Percentiles rank a stretch among this genome's conserved stretches.
phyloP scores from a whole-genome alignment of 2,113 vertebrate genomes.

The Indicator maculatus region DNA sequence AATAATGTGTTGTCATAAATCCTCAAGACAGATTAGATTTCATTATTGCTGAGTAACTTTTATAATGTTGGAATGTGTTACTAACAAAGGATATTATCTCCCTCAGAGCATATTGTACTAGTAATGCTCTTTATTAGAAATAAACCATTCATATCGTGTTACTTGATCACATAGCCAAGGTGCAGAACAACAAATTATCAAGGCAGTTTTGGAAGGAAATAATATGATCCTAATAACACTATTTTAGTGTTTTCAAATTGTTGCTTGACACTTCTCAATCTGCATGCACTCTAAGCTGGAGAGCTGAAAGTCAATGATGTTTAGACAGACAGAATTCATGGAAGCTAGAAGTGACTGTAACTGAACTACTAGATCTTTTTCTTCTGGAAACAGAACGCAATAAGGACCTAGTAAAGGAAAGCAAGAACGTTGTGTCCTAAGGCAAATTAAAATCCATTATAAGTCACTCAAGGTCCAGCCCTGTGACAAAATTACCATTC shows the following conservation, averaged over 20 bases:
- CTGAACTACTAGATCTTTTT: background rate
- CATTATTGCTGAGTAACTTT: constrained; percentile 51
- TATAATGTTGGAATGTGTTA: constrained; percentile 39
- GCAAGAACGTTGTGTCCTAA: background rate
- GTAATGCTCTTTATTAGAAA: constrained; percentile 28
- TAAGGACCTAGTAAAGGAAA: background rate
- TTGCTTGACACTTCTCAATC: background rate
- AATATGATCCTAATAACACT: background rate
- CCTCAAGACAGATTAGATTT: constrained; percentile 48
- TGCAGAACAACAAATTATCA: constrained; percentile 30
- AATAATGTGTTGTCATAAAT: constrained; percentile 44
- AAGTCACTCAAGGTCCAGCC: background rate
- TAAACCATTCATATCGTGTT: constrained; percentile 10
- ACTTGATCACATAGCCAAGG: constrained; percentile 29
- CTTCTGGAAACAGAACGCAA: background rate
- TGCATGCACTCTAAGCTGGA: background rate
- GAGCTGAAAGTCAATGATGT: background rate
- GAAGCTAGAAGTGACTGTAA: background rate
- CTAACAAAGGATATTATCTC: constrained; percentile 43
- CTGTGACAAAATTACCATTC: background rate
- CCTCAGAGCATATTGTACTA: background rate
- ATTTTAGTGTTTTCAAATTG: background rate
- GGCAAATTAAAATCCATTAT: background rate
- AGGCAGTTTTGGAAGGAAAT: constrained; percentile 20
- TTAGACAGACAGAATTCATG: background rate